Evolutionary conservation across 53 echinoderm and acorn worm genomes (phyloP), one percentile per base, ranked within the genome.

Genomic region (Holothuria leucospilota): DNA sequence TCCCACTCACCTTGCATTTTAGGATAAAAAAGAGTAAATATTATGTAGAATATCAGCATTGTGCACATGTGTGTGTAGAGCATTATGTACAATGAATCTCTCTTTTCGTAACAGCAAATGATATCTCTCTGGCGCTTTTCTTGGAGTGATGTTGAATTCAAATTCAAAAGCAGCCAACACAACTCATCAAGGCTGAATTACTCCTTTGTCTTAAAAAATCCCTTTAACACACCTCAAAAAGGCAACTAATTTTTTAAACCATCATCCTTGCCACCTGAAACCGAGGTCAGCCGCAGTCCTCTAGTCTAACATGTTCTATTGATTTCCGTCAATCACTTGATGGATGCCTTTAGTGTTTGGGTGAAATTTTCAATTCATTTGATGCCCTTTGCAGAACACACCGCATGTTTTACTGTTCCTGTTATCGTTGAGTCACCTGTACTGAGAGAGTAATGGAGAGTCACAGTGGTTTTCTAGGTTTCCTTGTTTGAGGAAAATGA

Each of bases 261-360:
- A 75, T 75, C 52, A 51, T 20, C 46, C 49, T 49, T 75, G 75
- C 75, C 75, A 75, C 75, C 75, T 75, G 75, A 75, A 49, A 75
- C 75, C 53, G 75, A 75, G 75, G 75, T 75, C 75, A 75, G 51
- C 51, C 21, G 51, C 75, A 23, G 51, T 75, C 75, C 75, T 49
- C 75, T 52, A 24, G 75, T 75, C 75, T 75, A 75, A 49, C 75
- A 23, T 75, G 26, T n/a, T 27, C 52, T 75, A 75, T 75, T 75
- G 75, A 75, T 75, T 75, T 42, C 51, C 51, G 27, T 51, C 75
- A 75, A 75, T 75, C 75, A 75, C 42, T 25, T 52, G 52, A 75
- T 52, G 49, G 75, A 20, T 56, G 56, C 56, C 56, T 56, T 56
- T 56, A 56, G 56, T 56, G 56, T 56, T 56, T 56, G 56, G 56